Evolutionary conservation across 2,113 vertebrate genomes (phyloP).

Genomic region (Brienomyrus brachyistius): DNA sequence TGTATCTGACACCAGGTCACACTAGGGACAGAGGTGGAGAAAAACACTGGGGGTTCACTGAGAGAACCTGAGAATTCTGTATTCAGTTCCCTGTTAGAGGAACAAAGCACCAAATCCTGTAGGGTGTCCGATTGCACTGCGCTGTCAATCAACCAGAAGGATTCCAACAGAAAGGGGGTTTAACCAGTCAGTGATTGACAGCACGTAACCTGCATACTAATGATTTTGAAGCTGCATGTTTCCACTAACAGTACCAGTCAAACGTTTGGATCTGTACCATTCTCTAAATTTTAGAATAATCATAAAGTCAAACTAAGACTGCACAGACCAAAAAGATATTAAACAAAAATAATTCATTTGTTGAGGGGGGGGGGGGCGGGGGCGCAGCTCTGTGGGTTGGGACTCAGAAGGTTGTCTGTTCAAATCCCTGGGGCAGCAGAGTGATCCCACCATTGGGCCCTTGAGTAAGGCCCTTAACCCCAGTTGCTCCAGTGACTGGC

Average conservation of each 20-base stretch:
- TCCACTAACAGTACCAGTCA: neutral
- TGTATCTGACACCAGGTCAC: slow-evolving; percentile 78
- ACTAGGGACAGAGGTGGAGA: slow-evolving; percentile 55
- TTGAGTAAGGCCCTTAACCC: neutral
- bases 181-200: neutral
- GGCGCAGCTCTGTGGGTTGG: neutral
- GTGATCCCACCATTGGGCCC: neutral
- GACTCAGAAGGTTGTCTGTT: neutral
- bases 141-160: neutral
- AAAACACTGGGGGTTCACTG: neutral
- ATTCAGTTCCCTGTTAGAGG: neutral
- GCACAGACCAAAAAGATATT: neutral
- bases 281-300: neutral
- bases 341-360: neutral
- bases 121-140: neutral
- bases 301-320: neutral
- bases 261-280: neutral
- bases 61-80: neutral
- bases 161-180: neutral
- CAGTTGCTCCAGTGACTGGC: neutral
- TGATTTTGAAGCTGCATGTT: neutral
- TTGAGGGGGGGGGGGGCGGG: neutral
- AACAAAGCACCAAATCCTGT: neutral
- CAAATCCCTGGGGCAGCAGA: neutral
- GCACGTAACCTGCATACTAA: neutral